Evolutionary conservation across 2,113 vertebrate genomes (phyloP).

Genomic region (Syngnathus scovelli): DNA sequence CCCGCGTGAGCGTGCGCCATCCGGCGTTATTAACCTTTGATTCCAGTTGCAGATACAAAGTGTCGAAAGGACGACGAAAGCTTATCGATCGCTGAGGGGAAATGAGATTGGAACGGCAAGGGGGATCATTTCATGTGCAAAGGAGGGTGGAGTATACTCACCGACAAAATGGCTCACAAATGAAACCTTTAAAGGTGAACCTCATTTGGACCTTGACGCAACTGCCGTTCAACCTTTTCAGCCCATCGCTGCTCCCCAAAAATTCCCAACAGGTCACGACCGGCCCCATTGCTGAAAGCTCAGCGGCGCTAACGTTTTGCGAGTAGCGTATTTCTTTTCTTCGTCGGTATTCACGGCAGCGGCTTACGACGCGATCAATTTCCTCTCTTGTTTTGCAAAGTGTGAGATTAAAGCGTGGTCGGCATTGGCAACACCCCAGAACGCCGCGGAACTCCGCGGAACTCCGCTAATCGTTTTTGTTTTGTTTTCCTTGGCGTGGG

Average conservation of each 20-base stretch:
- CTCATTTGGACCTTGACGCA: too few species aligned
- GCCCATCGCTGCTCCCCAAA: background rate
- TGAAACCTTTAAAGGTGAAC: background rate
- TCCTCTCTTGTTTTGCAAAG: conserved; percentile 24
- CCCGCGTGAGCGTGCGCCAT: conserved; percentile 14
- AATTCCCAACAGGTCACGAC: background rate
- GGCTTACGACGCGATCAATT: background rate
- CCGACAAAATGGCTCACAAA: background rate
- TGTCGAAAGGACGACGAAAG: conserved; percentile 13
- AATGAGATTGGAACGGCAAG: conserved; percentile 7
- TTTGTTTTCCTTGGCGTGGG: background rate
- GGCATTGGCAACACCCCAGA: conserved; percentile 3
- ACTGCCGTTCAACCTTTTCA: background rate
- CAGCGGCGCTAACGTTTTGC: background rate
- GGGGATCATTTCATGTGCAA: background rate
- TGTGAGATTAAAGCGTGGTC: conserved; percentile 16
- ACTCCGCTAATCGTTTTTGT: conserved; percentile 3
- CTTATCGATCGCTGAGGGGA: conserved; percentile 27
- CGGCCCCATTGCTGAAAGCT: background rate
- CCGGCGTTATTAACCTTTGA: conserved; percentile 53
- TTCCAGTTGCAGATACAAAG: conserved; percentile 29
- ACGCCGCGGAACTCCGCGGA: background rate
- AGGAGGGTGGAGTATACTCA: background rate
- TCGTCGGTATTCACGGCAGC: conserved; percentile 7
- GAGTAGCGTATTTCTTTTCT: background rate